Evolutionary conservation across 2,888 invertebrate genomes (phyloP), one percentile per base, ranked within the genome.

Genomic region (Lepidonotus clava): DNA sequence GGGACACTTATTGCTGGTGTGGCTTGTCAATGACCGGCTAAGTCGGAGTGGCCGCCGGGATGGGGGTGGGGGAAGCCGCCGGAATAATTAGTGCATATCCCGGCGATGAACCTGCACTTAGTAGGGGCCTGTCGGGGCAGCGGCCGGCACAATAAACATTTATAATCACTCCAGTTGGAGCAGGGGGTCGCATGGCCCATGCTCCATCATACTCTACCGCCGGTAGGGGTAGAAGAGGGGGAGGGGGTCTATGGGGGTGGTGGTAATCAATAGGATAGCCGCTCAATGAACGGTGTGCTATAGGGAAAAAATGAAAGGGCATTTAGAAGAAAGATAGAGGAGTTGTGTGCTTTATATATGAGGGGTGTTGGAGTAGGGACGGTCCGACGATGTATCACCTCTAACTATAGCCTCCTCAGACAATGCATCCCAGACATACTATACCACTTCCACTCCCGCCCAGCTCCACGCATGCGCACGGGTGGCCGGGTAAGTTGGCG

Each of bases 71-170:
- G 53, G 6, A n/a, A 53, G 18, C 53, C 18, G n/a, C 18, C 28
- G 61, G n/a, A n/a, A n/a, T 61, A 61, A 61, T 61, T 61, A 61
- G 24, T n/a, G 61, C 61, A 61, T 61, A 61, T 61, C 61, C 61
- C 61, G 28, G 28, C 28, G 61, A 61, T 61, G 61, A 61, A 61
- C 61, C 24, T 61, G 61, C 61, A 61, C 61, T 61, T 61, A 61
- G 28, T 1, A 28, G 5, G 61, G 28, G 61, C 24, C 61, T 1
- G 28, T n/a, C 28, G 18, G 46, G 46, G n/a, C 61, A 24, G 28
- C 61, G n/a, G 61, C 2, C 24, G 1, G 5, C 61, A 61, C 61
- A 28, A 61, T 61, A 61, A 61, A 61, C 61, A 61, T 61, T 61
- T 28, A 61, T 61, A 61, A 61, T 61, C 28, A 61, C 61, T 24